Percentiles rank a stretch among this genome's conserved stretches.
Evolutionary conservation across 2,113 vertebrate species (phyloP).

Genomic region (Hypanus sabinus): DNA sequence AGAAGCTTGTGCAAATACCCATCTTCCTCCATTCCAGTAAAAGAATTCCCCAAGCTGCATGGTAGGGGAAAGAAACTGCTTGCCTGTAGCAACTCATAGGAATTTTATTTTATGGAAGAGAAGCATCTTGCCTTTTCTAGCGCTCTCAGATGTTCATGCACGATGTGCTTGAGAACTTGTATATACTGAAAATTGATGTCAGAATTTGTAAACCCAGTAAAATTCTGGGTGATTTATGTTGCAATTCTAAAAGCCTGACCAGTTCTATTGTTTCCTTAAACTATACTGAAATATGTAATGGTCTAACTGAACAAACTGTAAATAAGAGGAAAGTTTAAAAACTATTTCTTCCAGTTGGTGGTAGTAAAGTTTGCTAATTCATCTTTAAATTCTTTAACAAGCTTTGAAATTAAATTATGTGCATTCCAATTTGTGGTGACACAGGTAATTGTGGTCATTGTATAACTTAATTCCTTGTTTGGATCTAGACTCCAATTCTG

Average conservation of each 20-base stretch:
- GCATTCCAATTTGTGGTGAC: slow-evolving; percentile 42
- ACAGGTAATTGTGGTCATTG: slow-evolving; percentile 42
- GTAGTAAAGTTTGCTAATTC: slow-evolving; percentile 37
- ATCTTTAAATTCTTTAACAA: slow-evolving; percentile 39
- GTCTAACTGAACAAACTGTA: slow-evolving; percentile 36
- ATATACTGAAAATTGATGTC: slow-evolving; percentile 19
- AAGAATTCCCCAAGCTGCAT: not conserved
- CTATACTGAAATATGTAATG: slow-evolving; percentile 29
- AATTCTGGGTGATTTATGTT: slow-evolving; percentile 33
- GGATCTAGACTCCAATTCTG: slow-evolving; percentile 39
- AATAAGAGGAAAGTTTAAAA: slow-evolving; percentile 31
- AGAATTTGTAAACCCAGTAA: slow-evolving; percentile 30
- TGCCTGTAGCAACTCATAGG: slow-evolving; percentile 5
- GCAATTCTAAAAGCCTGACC: slow-evolving; percentile 14
- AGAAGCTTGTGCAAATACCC: slow-evolving; percentile 41
- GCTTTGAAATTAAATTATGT: slow-evolving; percentile 43
- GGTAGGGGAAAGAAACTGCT: not conserved
- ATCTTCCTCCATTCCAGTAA: slow-evolving; percentile 40
- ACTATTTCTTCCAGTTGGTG: slow-evolving; percentile 16
- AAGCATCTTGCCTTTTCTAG: not conserved
- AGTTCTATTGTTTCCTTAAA: slow-evolving; percentile 32
- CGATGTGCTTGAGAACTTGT: slow-evolving; percentile 19
- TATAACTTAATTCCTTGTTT: slow-evolving; percentile 42
- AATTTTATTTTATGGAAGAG: slow-evolving; percentile 3
- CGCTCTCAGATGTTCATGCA: slow-evolving; percentile 20